Conservation (phyloP, 2,888 invertebrate genomes). For the Xestia sexstrigata region DNA sequence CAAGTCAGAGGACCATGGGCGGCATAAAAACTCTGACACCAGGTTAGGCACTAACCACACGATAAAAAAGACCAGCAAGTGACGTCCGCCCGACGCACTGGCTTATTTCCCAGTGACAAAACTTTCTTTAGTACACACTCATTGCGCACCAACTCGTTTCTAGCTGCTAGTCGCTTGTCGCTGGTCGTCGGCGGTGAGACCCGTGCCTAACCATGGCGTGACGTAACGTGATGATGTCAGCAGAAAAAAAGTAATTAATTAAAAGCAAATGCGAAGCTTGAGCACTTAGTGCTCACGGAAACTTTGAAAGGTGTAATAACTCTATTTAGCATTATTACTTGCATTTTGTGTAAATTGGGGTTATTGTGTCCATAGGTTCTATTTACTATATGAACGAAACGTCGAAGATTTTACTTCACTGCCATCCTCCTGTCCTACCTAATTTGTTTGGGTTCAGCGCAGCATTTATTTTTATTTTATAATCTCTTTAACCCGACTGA, state of each 20-base stretch:
- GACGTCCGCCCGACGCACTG: background rate
- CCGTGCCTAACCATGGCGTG: slow-evolving; percentile 17
- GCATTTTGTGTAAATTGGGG: slow-evolving; percentile 10
- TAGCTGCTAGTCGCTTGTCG: background rate
- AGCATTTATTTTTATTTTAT: too few relatives aligned
- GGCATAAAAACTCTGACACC: too few relatives aligned
- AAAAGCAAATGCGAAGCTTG: slow-evolving; percentile 17
- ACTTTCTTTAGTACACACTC: background rate
- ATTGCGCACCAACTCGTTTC: background rate
- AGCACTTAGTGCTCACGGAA: slow-evolving; percentile 28
- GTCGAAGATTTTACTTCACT: background rate
- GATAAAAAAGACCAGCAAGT: too few relatives aligned
- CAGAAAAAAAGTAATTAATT: slow-evolving; percentile 53
- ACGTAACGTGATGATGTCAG: slow-evolving; percentile 50
- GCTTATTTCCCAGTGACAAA: background rate
- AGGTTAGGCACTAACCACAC: too few relatives aligned
- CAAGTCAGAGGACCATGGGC: too few relatives aligned
- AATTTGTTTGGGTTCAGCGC: too few relatives aligned
- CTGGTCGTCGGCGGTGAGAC: background rate
- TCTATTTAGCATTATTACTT: slow-evolving; percentile 38
- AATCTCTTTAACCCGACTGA: too few relatives aligned
- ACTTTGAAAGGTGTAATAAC: slow-evolving; percentile 43
- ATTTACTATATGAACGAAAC: background rate
- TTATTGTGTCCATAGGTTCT: slow-evolving; percentile 4
- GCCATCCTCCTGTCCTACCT: background rate